These are phyloP conservation scores for Argentina silus DNA, from an alignment of 2,797 vertebrate genomes.

Conservation along the genomic window DNA sequence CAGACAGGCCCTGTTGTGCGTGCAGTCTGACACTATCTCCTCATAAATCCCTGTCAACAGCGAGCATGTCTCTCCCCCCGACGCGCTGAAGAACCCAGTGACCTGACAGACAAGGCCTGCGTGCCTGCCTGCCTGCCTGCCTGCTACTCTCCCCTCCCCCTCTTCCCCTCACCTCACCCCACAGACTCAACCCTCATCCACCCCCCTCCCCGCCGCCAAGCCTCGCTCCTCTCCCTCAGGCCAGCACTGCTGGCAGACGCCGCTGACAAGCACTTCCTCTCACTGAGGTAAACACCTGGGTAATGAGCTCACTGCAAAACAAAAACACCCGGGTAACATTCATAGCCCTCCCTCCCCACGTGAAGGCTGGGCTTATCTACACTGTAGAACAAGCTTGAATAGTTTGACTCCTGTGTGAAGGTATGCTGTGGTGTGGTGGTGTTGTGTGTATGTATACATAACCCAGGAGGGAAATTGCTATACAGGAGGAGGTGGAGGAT, in stretches of 20 bases:
- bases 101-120: conserved; percentile 11
- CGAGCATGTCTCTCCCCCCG: conserved; percentile 59
- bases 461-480: too few species aligned
- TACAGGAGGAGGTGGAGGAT: too few species aligned
- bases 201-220: conserved; percentile 11
- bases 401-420: conserved; percentile 3
- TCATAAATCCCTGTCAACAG: conserved; percentile 79
- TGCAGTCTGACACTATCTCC: conserved; percentile 74
- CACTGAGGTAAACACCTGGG: conserved; percentile 81
- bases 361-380: neutral
- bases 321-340: conserved; percentile 63
- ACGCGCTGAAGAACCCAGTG: conserved; percentile 3
- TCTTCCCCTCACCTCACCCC: neutral
- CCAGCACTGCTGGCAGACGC: conserved; percentile 55
- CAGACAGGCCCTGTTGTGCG: conserved; percentile 68
- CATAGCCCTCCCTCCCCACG: conserved; percentile 39
- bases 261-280: conserved; percentile 83
- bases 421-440: conserved; percentile 25
- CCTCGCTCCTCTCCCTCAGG: neutral
- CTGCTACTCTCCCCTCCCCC: neutral
- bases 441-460: neutral
- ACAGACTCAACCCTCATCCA: neutral
- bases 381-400: neutral
- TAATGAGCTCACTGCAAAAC: conserved; percentile 79
- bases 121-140: neutral